A percentile compares a stretch with the other conserved stretches of the same genome.
phyloP scores from a whole-genome alignment of 2,797 vertebrate genomes.

The Huso huso region DNA sequence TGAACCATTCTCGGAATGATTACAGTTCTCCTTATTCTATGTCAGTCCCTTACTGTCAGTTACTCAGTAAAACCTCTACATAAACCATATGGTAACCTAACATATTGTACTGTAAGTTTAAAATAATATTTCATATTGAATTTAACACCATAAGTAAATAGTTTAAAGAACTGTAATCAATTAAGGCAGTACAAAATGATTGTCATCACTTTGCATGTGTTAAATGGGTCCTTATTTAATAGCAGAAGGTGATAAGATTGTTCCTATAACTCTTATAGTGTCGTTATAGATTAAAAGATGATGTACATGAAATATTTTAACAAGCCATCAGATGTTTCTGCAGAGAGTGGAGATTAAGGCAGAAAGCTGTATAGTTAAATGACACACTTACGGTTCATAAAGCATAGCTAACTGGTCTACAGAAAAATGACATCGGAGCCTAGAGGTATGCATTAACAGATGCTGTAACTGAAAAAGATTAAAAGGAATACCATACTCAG shows the following conservation, averaged over 20 bases:
- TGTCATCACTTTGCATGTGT: background rate
- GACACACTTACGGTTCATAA: conserved; percentile 8
- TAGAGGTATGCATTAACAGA: conserved; percentile 2
- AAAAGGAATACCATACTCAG: background rate
- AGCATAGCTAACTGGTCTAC: background rate
- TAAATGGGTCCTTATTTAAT: background rate
- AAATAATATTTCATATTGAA: too few species aligned
- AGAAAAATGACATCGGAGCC: conserved; percentile 5
- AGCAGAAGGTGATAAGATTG: background rate
- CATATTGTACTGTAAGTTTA: too few species aligned
- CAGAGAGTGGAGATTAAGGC: conserved; percentile 6
- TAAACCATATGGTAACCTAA: too few species aligned
- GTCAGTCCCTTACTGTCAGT: too few species aligned
- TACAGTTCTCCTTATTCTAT: too few species aligned
- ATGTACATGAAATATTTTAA: conserved; percentile 4
- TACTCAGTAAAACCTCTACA: too few species aligned
- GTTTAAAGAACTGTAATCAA: background rate
- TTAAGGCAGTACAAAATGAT: background rate
- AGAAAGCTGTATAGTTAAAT: conserved; percentile 8
- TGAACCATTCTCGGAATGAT: too few species aligned
- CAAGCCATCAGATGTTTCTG: conserved; percentile 4
- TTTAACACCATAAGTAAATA: too few species aligned
- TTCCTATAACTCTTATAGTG: background rate
- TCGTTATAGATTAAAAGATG: background rate
- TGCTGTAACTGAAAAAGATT: conserved; percentile 5